Conservation (phyloP, 35 echinoderm and acorn worm genomes). For the Anneissia japonica region DNA sequence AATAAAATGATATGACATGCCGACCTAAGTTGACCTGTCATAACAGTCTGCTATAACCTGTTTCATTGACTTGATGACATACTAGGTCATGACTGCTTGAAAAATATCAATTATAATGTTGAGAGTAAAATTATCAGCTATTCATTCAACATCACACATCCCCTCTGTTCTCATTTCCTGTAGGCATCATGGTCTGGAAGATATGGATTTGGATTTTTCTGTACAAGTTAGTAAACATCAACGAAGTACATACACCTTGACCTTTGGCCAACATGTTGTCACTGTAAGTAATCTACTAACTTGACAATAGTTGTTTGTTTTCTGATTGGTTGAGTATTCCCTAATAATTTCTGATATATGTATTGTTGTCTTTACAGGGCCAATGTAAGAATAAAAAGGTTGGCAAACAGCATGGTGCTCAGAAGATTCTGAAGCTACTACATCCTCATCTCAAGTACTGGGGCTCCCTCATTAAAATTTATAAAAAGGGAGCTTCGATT, state of each 20-base stretch:
- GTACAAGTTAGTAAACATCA: conserved; percentile 52
- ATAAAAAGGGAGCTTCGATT: conserved; percentile 40
- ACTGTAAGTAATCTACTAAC: conserved; percentile 33
- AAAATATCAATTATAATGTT: background rate
- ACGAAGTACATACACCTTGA: conserved; percentile 55
- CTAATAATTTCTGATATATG: no score
- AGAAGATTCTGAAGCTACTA: conserved; percentile 53
- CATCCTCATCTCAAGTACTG: conserved; percentile 56
- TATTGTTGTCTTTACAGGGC: conserved; percentile 38
- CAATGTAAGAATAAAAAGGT: conserved; percentile 60
- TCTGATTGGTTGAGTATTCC: no score
- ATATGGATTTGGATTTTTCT: conserved; percentile 43
- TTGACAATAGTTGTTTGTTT: background rate
- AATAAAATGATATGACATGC: no score
- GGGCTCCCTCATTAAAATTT: conserved; percentile 71
- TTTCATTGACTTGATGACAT: background rate
- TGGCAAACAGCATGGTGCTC: conserved; percentile 61
- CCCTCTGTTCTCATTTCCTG: background rate
- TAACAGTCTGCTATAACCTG: no score
- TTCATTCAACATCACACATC: background rate
- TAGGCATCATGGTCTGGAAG: conserved; percentile 66
- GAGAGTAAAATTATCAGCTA: background rate
- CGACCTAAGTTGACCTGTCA: no score
- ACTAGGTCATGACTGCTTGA: background rate
- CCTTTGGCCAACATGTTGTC: conserved; percentile 39